phyloP scores from a whole-genome alignment of 2,797 vertebrate genomes.

The Enoplosus armatus region DNA sequence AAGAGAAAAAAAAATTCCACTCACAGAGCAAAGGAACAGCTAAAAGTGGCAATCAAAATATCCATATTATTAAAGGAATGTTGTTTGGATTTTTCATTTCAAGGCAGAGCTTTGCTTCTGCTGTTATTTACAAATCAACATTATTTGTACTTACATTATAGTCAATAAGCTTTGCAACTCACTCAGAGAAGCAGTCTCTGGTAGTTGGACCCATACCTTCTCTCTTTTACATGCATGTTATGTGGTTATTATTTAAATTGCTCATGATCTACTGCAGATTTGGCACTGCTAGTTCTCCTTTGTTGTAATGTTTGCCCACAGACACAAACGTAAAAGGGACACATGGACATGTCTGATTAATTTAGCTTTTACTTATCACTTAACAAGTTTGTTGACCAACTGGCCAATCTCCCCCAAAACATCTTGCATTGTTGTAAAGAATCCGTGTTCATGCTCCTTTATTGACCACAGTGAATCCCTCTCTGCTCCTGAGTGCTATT shows the following conservation, averaged over 20 bases:
- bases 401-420: neutral
- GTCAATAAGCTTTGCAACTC: neutral
- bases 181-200: neutral
- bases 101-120: neutral
- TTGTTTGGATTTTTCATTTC: neutral
- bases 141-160: neutral
- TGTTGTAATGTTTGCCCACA: neutral
- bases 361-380: neutral
- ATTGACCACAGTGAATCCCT: conserved; percentile 4
- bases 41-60: neutral
- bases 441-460: conserved; percentile 14
- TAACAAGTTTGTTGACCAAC: conserved; percentile 2
- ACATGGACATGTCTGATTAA: neutral
- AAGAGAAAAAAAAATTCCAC: neutral
- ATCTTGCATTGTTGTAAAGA: neutral
- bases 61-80: neutral
- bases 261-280: neutral
- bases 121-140: neutral
- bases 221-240: neutral
- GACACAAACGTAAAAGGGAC: neutral
- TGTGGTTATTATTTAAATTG: neutral
- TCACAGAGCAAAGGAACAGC: conserved; percentile 2
- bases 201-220: neutral
- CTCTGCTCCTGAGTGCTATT: neutral
- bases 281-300: neutral